phyloP scores from a whole-genome alignment of 2,113 vertebrate genomes.

The Barnardius zonarius region DNA sequence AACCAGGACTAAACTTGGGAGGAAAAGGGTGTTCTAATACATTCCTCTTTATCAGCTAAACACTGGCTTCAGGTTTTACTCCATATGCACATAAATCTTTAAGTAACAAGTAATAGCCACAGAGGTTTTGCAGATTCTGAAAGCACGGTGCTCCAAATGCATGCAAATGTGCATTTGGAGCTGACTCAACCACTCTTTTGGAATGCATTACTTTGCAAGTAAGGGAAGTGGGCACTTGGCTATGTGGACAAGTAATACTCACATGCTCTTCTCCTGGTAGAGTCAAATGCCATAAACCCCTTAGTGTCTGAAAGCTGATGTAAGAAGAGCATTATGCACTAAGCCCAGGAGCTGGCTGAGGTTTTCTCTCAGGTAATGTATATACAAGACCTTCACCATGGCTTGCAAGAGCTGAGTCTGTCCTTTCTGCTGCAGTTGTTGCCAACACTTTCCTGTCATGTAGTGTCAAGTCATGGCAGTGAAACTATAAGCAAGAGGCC shows the following conservation, averaged over 20 bases:
- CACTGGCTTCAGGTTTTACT: background rate
- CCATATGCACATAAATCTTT: background rate
- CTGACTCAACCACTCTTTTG: background rate
- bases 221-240: background rate
- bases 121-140: background rate
- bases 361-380: background rate
- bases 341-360: background rate
- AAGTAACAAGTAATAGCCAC: background rate
- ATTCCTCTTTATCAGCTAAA: background rate
- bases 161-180: background rate
- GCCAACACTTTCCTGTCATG: slow-evolving; percentile 24
- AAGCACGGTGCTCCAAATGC: background rate
- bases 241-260: background rate
- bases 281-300: background rate
- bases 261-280: background rate
- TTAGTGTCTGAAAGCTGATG: background rate
- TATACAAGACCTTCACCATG: background rate
- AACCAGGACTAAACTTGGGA: background rate
- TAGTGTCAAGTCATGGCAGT: background rate
- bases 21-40: background rate
- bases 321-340: background rate
- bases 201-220: background rate
- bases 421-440: background rate
- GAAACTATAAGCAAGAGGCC: background rate
- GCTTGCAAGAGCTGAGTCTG: background rate